Percentiles rank a stretch among this genome's conserved stretches.
Conservation (phyloP, 2,113 vertebrate species). For the Alces alces region DNA sequence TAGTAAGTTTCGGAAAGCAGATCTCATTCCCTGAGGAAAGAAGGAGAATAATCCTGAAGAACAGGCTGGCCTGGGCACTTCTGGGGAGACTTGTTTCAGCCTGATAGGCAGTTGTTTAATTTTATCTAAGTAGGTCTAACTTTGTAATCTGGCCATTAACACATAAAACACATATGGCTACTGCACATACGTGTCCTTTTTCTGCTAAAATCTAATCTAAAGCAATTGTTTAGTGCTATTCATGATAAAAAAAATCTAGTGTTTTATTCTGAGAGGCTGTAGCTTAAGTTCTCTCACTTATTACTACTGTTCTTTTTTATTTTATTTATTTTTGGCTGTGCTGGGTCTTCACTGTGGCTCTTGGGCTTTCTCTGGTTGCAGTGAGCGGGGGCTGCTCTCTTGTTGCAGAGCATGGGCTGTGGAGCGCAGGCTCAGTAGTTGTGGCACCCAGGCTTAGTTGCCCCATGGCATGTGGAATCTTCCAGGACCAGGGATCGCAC, state of each 20-base stretch:
- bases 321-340: not conserved
- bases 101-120: not conserved
- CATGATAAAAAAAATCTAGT: not conserved
- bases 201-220: not conserved
- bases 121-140: not conserved
- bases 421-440: not conserved
- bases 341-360: not conserved
- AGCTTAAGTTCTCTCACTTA: not conserved
- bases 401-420: not conserved
- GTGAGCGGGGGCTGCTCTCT: fast-evolving
- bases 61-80: not conserved
- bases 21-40: not conserved
- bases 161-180: not conserved
- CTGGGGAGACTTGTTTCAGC: not conserved
- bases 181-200: not conserved
- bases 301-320: not conserved
- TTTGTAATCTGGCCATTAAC: not conserved
- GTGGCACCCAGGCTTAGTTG: fast-evolving
- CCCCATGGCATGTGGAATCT: not conserved
- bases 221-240: not conserved
- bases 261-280: not conserved
- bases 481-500: not conserved
- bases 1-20: not conserved
- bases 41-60: not conserved
- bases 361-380: not conserved